Evolutionary conservation across 2,797 vertebrate genomes (phyloP).

Genomic region (Sebastes kiyomatsui): DNA sequence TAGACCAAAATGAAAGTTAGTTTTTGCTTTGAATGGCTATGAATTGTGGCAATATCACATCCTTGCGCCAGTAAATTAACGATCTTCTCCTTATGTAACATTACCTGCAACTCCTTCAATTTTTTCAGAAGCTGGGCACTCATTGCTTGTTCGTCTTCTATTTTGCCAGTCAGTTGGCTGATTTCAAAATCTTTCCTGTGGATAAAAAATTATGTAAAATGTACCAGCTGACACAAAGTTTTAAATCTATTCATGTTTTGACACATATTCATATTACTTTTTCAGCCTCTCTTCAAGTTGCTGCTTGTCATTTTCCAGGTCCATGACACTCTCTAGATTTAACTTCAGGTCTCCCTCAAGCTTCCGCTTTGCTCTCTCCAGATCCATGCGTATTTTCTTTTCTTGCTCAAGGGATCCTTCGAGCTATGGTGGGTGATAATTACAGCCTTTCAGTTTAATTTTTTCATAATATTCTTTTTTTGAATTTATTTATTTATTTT

Average conservation of each 20-base stretch:
- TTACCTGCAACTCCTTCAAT: constrained; percentile 87
- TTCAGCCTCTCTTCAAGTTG: constrained; percentile 88
- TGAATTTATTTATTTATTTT: neutral
- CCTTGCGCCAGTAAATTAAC: neutral
- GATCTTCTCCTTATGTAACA: neutral
- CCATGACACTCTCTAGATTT: constrained; percentile 89
- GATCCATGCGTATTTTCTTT: constrained; percentile 91
- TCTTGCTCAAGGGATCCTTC: constrained; percentile 92
- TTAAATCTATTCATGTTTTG: neutral
- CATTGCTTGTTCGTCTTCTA: constrained; percentile 88
- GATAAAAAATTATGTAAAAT: neutral
- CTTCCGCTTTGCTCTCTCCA: constrained; percentile 89
- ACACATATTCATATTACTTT: constrained; percentile 39
- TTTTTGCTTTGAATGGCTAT: neutral
- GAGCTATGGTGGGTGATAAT: constrained; percentile 73
- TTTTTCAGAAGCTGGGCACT: constrained; percentile 87
- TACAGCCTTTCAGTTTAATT: neutral
- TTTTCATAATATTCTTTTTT: neutral
- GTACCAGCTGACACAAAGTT: neutral
- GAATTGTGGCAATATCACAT: neutral
- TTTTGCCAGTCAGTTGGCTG: constrained; percentile 79
- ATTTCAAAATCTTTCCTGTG: constrained; percentile 88
- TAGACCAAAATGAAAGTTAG: constrained; percentile 29
- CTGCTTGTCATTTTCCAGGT: constrained; percentile 87
- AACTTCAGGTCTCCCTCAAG: constrained; percentile 89